Percentiles rank a stretch among this genome's conserved stretches.
Evolutionary conservation across 2,113 vertebrate species (phyloP).

Genomic region (Sceloporus tristichus): DNA sequence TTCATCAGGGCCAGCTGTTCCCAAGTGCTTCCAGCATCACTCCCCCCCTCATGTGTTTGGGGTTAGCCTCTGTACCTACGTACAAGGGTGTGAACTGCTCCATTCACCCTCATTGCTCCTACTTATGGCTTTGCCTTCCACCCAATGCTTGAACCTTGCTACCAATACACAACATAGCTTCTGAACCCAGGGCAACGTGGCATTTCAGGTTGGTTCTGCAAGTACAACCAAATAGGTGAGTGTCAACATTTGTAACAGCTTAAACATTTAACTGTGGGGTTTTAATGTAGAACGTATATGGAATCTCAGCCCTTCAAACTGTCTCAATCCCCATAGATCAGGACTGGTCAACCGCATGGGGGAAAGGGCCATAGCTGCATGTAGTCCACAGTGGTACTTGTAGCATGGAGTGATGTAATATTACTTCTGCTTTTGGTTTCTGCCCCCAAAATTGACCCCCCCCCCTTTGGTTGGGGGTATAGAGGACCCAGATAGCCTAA

Average conservation of each 20-base stretch:
- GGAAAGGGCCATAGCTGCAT: too few relatives aligned
- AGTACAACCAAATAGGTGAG: slow-evolving; percentile 70
- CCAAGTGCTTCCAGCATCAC: slow-evolving; percentile 84
- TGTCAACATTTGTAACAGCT: slow-evolving; percentile 68
- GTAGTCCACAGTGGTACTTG: too few relatives aligned
- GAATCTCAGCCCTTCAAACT: slow-evolving; percentile 69
- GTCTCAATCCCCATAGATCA: slow-evolving; percentile 70
- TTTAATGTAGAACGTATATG: slow-evolving; percentile 66
- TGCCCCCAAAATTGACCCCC: too few relatives aligned
- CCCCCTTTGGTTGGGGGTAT: too few relatives aligned
- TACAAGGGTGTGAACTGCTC: slow-evolving; percentile 82
- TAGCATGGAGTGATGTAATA: too few relatives aligned
- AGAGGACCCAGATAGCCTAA: too few relatives aligned
- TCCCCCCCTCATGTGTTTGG: slow-evolving; percentile 81
- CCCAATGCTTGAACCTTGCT: slow-evolving; percentile 71
- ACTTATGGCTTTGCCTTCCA: slow-evolving; percentile 67
- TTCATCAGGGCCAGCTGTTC: slow-evolving; percentile 88
- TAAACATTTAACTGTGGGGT: slow-evolving; percentile 72
- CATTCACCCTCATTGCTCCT: slow-evolving; percentile 78
- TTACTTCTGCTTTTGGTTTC: too few relatives aligned
- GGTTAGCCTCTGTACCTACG: slow-evolving; percentile 84
- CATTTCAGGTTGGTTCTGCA: slow-evolving; percentile 72
- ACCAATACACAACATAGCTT: slow-evolving; percentile 65
- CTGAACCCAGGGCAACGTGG: slow-evolving; percentile 62
- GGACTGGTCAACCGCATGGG: too few relatives aligned